Evolutionary conservation across 2,888 invertebrate species (phyloP), one percentile per base, ranked within the genome.

Genomic region (Hirtodrosophila duncani): DNA sequence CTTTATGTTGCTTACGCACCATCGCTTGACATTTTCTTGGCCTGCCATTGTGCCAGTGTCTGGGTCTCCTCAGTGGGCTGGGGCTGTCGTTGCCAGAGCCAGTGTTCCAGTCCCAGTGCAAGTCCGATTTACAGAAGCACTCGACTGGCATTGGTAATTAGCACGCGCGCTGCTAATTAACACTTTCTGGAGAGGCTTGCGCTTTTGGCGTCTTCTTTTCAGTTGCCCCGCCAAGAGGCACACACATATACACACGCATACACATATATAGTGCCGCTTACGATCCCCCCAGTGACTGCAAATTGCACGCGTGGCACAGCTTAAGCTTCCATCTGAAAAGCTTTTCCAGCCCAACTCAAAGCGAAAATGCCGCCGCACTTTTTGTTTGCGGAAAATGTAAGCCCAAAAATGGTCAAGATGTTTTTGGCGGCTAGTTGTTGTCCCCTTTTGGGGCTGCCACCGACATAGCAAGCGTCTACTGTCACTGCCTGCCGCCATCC

Each of bases 291-390:
- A 41, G 24, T 48, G 39, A 38, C 43, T 30, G 59, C 63, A 62
- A 72, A 64, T 64, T 72, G 66, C 69, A 69, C 67, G 67, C 70
- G 70, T 71, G 77, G 60, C 74, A 55, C 50, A 34, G n/a, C n/a
- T n/a, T n/a, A n/a, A n/a, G n/a, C n/a, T n/a, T n/a, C 26, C 41
- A 44, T 31, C 34, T 11, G 38, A 51, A 38, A 52, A 31, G 26
- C 50, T n/a, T 30, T 34, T 53, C 46, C 41, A 27, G 34, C 37
- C 17, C 41, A 53, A 24, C 72, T 68, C 68, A 75, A 75, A 75
- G 80, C 55, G 41, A 75, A 74, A 67, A 77, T 68, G 77, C 80
- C 80, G 74, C 67, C 71, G 51, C 46, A 34, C 56, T 44, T 41
- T 59, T 46, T 14, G 24, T 17, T 27, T 33, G 14, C 10, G 18